Evolutionary conservation across 1,140 invertebrate species (phyloP), one percentile per base, ranked within the genome.

Genomic region (Bombus soroeensis): DNA sequence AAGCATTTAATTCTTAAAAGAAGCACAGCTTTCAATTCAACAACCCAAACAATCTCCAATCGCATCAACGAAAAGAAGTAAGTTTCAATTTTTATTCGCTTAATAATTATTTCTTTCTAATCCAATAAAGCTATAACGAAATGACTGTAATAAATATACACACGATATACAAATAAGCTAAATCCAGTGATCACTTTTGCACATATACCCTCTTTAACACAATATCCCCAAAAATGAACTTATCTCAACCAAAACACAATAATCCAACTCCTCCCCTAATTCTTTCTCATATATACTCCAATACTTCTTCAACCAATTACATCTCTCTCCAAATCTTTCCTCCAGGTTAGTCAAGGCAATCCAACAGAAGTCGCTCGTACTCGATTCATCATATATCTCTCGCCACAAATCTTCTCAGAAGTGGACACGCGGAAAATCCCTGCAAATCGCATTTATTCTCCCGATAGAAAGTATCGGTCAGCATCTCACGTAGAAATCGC

Each of bases 401-500:
- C 1, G 25, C 0, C 25, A 28, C 25, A 71, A 71, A 71, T 41
- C 70, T 71, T 12, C 70, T 28, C 37, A 2, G 12, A 71, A 41
- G 70, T 71, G 9, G 25, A 71, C 37, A n/a, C 37, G 25, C 70
- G 1, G 37, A 41, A 71, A 71, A 41, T 71, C 70, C 72, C 6
- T 22, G 10, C 18, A 68, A 39, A 59, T 41, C 62, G 22, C 18
- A 13, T 25, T 76, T 43, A 8, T 10, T 53, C 22, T 18, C 2
- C 32, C n/a, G 43, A 78, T 10, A 62, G 71, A 57, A 78, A 79
- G 71, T 59, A 57, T 84, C 53, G 25, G 12, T 18, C 53, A 28
- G 47, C 70, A n/a, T 59, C 34, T 34, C 47, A 22, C 3, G 43
- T 22, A 39, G 13, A 59, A 71, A 77, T 77, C 82, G 74, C n/a